Percentiles rank a stretch among this genome's conserved stretches.
These are phyloP conservation scores for Nemotelus pantherinus DNA, from an alignment of 2,888 invertebrate species.

Conservation along the genomic window DNA sequence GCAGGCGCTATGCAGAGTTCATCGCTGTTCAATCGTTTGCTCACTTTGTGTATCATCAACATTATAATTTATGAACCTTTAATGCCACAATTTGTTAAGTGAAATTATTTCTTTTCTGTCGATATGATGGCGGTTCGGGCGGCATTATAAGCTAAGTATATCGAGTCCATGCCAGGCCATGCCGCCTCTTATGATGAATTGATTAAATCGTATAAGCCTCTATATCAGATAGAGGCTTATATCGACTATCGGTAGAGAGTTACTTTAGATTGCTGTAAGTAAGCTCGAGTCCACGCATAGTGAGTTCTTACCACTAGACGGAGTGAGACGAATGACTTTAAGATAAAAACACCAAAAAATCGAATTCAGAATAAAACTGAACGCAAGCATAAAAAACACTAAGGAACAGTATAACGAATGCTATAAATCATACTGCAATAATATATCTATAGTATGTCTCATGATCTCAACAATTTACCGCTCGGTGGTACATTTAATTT, in stretches of 20 bases:
- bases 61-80: conserved; percentile 40
- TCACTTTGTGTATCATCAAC: conserved; percentile 38
- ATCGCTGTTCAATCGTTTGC: conserved; percentile 8
- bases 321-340: neutral
- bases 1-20: too few relatives aligned
- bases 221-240: conserved; percentile 20
- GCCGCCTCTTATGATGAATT: conserved; percentile 35
- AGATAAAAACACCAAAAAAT: neutral
- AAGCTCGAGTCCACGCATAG: too few relatives aligned
- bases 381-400: neutral
- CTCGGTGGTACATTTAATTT: neutral
- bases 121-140: neutral
- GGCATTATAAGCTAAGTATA: conserved; percentile 32
- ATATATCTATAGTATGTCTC: conserved; percentile 14
- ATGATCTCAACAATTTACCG: conserved; percentile 22
- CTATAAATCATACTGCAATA: conserved; percentile 37
- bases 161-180: conserved; percentile 16
- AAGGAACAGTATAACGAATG: neutral
- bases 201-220: conserved; percentile 42
- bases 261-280: neutral
- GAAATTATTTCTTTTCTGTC: conserved; percentile 36
- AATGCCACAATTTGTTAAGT: conserved; percentile 41
- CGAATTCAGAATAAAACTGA: neutral
- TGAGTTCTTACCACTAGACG: neutral
- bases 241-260: neutral